A percentile compares a stretch with the other conserved stretches of the same genome.
Evolutionary conservation across 2,888 invertebrate species (phyloP).

Genomic region (Apamea crenata): DNA sequence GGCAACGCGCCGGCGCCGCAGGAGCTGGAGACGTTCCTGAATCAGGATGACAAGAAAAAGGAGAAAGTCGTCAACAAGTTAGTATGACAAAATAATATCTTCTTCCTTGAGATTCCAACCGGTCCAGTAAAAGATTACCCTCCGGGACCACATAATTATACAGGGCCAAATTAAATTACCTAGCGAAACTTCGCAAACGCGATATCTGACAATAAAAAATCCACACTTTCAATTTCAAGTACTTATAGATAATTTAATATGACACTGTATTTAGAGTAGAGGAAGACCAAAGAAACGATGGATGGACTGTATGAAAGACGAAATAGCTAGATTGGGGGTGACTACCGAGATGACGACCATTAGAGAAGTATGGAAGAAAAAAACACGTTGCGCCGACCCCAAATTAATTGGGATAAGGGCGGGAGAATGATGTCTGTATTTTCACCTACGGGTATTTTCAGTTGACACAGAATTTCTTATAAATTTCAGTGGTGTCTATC

Average conservation of each 20-base stretch:
- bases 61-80: slow-evolving; percentile 89
- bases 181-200: background rate
- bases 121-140: background rate
- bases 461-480: background rate
- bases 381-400: too few species aligned
- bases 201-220: background rate
- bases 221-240: background rate
- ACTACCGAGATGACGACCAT: background rate
- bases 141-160: background rate
- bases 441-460: background rate
- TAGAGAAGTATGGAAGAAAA: background rate
- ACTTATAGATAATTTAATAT: background rate
- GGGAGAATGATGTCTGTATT: background rate
- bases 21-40: slow-evolving; percentile 95
- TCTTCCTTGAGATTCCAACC: background rate
- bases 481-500: background rate
- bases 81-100: slow-evolving; percentile 68
- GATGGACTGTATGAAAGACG: background rate
- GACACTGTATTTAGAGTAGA: background rate
- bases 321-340: background rate
- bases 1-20: slow-evolving; percentile 89
- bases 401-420: background rate
- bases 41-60: slow-evolving; percentile 92
- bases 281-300: background rate
- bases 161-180: background rate